These are phyloP conservation scores for Empis stercorea DNA, from an alignment of 2,888 invertebrate genomes.

Conservation along the genomic window DNA sequence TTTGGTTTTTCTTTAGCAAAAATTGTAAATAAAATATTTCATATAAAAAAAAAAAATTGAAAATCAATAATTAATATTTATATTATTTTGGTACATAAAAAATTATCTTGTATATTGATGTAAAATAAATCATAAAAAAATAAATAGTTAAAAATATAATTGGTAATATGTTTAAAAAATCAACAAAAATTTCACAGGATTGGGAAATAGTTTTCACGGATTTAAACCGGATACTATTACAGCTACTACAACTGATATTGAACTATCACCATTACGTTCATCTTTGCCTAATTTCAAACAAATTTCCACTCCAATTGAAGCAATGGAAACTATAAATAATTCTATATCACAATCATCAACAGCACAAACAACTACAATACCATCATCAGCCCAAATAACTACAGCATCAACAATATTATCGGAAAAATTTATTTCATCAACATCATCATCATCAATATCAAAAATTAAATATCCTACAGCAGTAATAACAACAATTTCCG, in stretches of 20 bases:
- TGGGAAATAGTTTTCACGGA: no score
- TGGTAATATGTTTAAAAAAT: no score
- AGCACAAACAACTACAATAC: slow-evolving; percentile 7
- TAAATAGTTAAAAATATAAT: no score
- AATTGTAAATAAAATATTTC: no score
- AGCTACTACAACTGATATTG: slow-evolving; percentile 3
- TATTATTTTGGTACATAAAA: no score
- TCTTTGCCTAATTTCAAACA: slow-evolving; percentile 10
- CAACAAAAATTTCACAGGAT: no score
- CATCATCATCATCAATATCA: slow-evolving; percentile 8
- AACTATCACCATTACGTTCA: slow-evolving; percentile 8
- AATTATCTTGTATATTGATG: no score
- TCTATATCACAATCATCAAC: not conserved
- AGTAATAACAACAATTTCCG: slow-evolving; percentile 1
- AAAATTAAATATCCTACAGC: slow-evolving; percentile 7
- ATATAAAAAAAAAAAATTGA: no score
- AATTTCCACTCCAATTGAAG: slow-evolving; percentile 1
- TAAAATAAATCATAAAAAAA: no score
- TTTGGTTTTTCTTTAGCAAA: no score
- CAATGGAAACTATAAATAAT: not conserved
- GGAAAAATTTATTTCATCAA: not conserved
- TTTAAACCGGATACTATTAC: no score
- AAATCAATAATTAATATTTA: no score
- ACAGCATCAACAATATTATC: slow-evolving; percentile 5
- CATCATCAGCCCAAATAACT: slow-evolving; percentile 10